Evolutionary conservation across 2,113 vertebrate species (phyloP), one percentile per base, ranked within the genome.

Genomic region (Pogonocichla stellata): DNA sequence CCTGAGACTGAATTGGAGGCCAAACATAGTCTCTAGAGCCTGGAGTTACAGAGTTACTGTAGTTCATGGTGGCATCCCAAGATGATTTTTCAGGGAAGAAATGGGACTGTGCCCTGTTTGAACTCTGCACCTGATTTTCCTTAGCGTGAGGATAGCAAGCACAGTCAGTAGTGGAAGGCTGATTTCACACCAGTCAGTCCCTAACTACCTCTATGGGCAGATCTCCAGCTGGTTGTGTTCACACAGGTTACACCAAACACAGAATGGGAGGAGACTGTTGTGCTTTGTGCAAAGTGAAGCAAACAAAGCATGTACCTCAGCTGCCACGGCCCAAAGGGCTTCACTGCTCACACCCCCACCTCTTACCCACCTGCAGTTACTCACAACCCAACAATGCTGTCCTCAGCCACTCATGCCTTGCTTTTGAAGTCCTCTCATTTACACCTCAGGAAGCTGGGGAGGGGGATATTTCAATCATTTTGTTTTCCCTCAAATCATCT

Each of bases 241-340:
- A 31, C 50, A n/a, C 71, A 48, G 40, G 50, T 88, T 20, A 61
- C 19, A 57, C 40, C 20, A 61, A 65, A 67, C 28, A 28, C 3
- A 17, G 42, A n/a, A n/a, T n/a, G n/a, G n/a, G n/a, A n/a, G n/a
- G n/a, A n/a, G n/a, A n/a, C n/a, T n/a, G n/a, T n/a, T n/a, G n/a
- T n/a, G n/a, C n/a, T n/a, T n/a, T n/a, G n/a, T n/a, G n/a, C n/a
- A 4, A 1, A 0, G 28, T 31, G 79, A 86, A 54, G 45, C 53
- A 85, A 86, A 80, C 17, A 33, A 57, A 74, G 19, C 0, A 7
- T 4, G 31, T 11, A 28, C 25, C 2, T 12, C 29, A 43, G 71
- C 45, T 73, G 78, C 51, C 83, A 74, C 42, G 53, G 29, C 70
- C 75, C 48, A 57, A 17, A 58, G 38, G 57, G 54, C 19, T 47